A percentile compares a stretch with the other conserved stretches of the same genome.
Evolutionary conservation across 2,113 vertebrate genomes (phyloP).

Genomic region (Lophochroa leadbeateri): DNA sequence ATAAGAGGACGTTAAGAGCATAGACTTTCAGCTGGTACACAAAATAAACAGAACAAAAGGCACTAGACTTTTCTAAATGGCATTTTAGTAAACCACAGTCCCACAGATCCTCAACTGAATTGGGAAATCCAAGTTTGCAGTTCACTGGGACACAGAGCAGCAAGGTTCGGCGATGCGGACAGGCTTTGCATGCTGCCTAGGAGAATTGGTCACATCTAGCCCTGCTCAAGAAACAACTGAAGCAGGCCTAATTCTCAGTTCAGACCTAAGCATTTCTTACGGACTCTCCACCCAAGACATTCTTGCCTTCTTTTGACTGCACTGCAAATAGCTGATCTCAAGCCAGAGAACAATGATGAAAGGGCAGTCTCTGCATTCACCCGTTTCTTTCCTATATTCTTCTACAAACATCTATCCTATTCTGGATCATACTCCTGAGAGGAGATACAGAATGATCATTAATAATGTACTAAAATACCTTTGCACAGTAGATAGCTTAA

Average conservation of each 20-base stretch:
- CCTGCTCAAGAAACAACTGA: neutral
- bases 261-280: neutral
- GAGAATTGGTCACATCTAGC: neutral
- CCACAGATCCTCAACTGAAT: neutral
- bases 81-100: neutral
- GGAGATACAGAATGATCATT: neutral
- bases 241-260: neutral
- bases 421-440: neutral
- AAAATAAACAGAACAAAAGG: neutral
- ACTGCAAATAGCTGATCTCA: neutral
- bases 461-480: neutral
- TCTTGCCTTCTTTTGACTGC: neutral
- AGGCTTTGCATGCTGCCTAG: neutral
- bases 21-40: neutral
- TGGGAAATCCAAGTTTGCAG: neutral
- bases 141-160: neutral
- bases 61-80: neutral
- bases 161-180: accelerated
- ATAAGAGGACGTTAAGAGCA: neutral
- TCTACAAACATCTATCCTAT: neutral
- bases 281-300: neutral
- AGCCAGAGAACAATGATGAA: neutral
- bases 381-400: neutral
- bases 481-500: neutral
- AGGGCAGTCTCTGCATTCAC: neutral